These are phyloP conservation scores for Dendrolimus pini DNA, from an alignment of 2,888 invertebrate species.

Conservation along the genomic window DNA sequence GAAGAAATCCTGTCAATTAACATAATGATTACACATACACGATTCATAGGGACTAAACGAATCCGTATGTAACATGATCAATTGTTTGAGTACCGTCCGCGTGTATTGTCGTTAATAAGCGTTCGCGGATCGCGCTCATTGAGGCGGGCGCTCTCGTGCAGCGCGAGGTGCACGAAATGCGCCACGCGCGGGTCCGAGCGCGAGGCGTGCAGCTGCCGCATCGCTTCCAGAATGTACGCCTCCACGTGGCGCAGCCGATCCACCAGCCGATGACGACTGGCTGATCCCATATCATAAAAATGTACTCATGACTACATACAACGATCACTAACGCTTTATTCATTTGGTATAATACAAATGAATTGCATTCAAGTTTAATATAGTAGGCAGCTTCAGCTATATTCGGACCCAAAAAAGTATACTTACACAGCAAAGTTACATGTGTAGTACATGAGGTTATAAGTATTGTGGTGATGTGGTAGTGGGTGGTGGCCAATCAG, in stretches of 20 bases:
- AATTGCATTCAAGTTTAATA: too few species aligned
- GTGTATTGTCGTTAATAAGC: not conserved
- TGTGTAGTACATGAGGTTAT: too few species aligned
- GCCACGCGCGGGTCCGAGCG: slow-evolving; percentile 44
- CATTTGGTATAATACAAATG: not conserved
- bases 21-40: too few species aligned
- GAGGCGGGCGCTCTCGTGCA: not conserved
- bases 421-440: too few species aligned
- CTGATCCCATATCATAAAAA: slow-evolving; percentile 38
- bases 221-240: slow-evolving; percentile 27
- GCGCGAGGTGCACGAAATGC: not conserved
- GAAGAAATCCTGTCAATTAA: too few species aligned
- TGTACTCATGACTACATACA: too few species aligned
- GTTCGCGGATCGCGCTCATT: not conserved
- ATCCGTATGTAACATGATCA: too few species aligned
- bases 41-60: too few species aligned
- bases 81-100: not conserved
- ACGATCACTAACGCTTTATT: not conserved
- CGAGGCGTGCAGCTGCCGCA: slow-evolving; percentile 29
- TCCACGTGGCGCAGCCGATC: slow-evolving; percentile 49
- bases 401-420: too few species aligned
- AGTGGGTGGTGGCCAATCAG: too few species aligned
- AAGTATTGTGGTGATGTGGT: too few species aligned
- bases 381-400: too few species aligned
- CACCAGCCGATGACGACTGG: slow-evolving; percentile 58